phyloP scores from a whole-genome alignment of 2,888 invertebrate species.

The Phaedon cochleariae region DNA sequence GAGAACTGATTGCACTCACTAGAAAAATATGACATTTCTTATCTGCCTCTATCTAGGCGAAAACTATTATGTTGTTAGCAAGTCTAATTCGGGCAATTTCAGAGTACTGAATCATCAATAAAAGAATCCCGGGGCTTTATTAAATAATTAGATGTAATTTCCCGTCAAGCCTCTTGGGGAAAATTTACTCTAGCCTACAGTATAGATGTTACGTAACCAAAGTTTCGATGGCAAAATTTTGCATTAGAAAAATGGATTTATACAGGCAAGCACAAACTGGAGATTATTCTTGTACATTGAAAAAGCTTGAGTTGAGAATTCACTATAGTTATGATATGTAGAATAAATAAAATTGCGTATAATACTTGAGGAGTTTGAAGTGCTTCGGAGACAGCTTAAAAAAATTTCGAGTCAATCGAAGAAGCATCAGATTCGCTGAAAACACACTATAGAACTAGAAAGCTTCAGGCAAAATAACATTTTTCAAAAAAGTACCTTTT shows the following conservation, averaged over 20 bases:
- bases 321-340: background rate
- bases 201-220: conserved; percentile 29
- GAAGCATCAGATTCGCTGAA: conserved; percentile 31
- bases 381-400: background rate
- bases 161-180: conserved; percentile 12
- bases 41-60: background rate
- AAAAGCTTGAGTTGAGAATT: background rate
- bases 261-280: background rate
- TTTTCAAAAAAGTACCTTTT: conserved; percentile 20
- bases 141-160: conserved; percentile 22
- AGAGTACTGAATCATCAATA: conserved; percentile 13
- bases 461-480: conserved; percentile 13
- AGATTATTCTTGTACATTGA: background rate
- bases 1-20: background rate
- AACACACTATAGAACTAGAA: conserved; percentile 26
- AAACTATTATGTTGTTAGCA: background rate
- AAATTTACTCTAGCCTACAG: conserved; percentile 19
- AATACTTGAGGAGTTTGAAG: background rate
- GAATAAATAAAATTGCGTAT: background rate
- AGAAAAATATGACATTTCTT: background rate
- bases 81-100: background rate
- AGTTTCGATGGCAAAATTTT: conserved; percentile 19
- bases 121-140: conserved; percentile 11
- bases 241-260: conserved; percentile 2
- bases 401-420: conserved; percentile 18